Evolutionary conservation across 2,797 vertebrate genomes (phyloP).

Genomic region (Champsocephalus esox): DNA sequence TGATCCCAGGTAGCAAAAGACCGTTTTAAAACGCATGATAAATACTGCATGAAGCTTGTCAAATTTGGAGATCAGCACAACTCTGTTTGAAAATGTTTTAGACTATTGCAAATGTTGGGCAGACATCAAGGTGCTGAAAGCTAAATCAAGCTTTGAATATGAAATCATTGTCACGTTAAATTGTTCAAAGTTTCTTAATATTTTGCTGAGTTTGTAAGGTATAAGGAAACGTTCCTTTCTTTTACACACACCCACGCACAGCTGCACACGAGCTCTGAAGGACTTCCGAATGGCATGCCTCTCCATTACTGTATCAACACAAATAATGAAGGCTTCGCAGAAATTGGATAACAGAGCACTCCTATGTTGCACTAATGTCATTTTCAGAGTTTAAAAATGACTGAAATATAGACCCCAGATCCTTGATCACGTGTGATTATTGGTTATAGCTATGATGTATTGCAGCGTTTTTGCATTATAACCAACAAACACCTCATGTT

Average conservation of each 20-base stretch:
- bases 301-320: slow-evolving; percentile 39
- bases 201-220: slow-evolving; percentile 7
- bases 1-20: background rate
- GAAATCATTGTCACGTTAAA: background rate
- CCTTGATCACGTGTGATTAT: background rate
- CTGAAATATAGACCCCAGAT: background rate
- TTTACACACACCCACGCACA: background rate
- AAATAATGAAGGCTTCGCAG: slow-evolving; percentile 12
- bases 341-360: background rate
- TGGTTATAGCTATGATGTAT: background rate
- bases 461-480: background rate
- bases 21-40: background rate
- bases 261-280: background rate
- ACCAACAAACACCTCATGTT: background rate
- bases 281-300: slow-evolving; percentile 3
- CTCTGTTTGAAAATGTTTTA: background rate
- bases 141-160: background rate
- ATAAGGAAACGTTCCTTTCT: background rate
- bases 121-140: background rate
- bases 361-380: background rate
- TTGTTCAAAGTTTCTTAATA: background rate
- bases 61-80: background rate
- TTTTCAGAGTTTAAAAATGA: slow-evolving; percentile 5
- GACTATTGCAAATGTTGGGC: background rate
- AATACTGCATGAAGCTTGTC: background rate